These are phyloP conservation scores for Prinia subflava DNA, from an alignment of 2,113 vertebrate species.

Conservation along the genomic window DNA sequence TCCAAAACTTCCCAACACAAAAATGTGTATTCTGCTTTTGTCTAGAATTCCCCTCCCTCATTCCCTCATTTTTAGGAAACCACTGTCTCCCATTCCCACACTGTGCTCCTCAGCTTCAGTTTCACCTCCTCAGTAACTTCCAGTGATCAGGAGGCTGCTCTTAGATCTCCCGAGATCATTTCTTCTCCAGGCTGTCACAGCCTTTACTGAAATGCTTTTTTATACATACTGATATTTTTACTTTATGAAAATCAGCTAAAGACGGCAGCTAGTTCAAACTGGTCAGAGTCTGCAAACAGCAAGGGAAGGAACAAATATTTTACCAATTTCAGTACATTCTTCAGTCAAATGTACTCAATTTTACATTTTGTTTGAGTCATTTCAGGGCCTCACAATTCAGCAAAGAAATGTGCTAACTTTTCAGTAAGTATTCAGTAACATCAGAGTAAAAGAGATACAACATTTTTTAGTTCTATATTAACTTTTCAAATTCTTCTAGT, in stretches of 20 bases:
- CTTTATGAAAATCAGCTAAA: neutral
- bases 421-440: neutral
- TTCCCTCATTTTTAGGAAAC: neutral
- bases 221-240: neutral
- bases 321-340: neutral
- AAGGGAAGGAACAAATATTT: neutral
- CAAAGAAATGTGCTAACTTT: neutral
- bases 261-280: neutral
- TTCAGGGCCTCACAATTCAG: neutral
- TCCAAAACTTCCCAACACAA: neutral
- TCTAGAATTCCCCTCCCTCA: neutral
- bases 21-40: neutral
- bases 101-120: neutral
- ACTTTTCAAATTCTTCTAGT: neutral
- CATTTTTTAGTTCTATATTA: neutral
- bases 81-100: neutral
- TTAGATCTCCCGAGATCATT: neutral
- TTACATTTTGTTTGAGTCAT: neutral
- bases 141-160: neutral
- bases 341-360: neutral
- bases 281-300: neutral
- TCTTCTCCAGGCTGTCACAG: neutral
- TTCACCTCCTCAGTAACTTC: neutral
- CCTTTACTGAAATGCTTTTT: neutral
- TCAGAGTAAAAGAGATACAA: neutral